Evolutionary conservation across 2,113 vertebrate species (phyloP), one percentile per base, ranked within the genome.

Genomic region (Chamaea fasciata): DNA sequence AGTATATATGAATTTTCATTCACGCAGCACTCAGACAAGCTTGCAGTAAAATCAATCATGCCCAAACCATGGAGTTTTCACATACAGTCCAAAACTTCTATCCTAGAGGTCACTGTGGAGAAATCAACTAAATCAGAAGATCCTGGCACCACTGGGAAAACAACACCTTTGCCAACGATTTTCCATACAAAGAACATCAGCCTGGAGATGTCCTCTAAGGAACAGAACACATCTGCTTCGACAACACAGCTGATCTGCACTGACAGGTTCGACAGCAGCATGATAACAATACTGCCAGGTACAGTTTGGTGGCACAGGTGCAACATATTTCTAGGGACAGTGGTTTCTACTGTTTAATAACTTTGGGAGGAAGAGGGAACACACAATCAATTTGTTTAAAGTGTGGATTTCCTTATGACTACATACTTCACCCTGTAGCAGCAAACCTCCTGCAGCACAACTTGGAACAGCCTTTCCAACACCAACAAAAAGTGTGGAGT

Each of bases 101-200:
- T 39, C 37, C 96, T 97, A 65, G 91, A 96, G 6, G 90, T 98
- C 92, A 20, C 6, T 20, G 59, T 63, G 57, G 30, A 41, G 57
- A 97, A 71, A 95, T 47, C 97, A 59, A 50, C 44, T 37, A 31
- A 75, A 22, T 4, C 4, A 3, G 1, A 15, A 19, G 11, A 69
- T 37, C 24, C 3, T 19, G 18, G 11, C 21, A 62, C 2, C 13
- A 80, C 27, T 73, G 91, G 39, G 26, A 94, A 89, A 11, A 89
- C 94, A 22, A 96, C 96, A 57, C 97, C 97, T 83, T 83, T 98
- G 80, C 96, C 96, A 69, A 97, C 83, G 33, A 93, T 92, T 59
- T 95, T 95, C 87, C 63, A 84, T 27, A 95, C 97, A 30, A 97
- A 92, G 73, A 13, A 13, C 6, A 19, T 97, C 42, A 47, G 1